These are phyloP conservation scores for Eupithecia vulgata DNA, from an alignment of 2,888 invertebrate genomes.

Conservation along the genomic window DNA sequence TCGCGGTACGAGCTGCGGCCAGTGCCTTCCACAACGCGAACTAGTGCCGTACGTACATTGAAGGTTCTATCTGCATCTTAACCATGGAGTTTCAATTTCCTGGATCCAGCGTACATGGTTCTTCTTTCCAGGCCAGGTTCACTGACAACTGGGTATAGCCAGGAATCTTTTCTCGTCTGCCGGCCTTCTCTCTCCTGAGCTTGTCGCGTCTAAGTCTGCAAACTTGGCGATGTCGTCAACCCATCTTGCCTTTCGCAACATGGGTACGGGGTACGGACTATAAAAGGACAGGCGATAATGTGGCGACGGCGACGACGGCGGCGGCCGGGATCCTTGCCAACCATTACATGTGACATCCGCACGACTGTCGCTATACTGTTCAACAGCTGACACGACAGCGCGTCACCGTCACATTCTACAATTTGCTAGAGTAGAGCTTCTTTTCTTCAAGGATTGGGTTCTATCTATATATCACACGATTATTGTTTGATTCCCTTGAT, in stretches of 20 bases:
- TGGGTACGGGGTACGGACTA: too few relatives aligned
- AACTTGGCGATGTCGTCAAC: neutral
- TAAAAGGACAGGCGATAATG: neutral
- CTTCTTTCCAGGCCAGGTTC: too few relatives aligned
- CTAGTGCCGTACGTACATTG: neutral
- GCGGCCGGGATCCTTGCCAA: neutral
- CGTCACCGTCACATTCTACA: neutral
- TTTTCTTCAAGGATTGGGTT: neutral
- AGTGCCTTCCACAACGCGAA: neutral
- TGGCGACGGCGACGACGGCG: neutral
- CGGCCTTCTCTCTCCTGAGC: neutral
- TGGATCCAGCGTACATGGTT: neutral
- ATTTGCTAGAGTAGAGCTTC: neutral
- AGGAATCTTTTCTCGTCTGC: neutral
- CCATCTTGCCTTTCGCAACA: too few relatives aligned
- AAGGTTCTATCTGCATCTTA: constrained; percentile 3
- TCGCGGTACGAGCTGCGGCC: neutral
- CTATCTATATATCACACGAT: too few relatives aligned
- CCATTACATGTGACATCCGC: neutral
- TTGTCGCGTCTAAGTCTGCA: neutral
- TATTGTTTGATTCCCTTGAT: too few relatives aligned
- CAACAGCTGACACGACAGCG: too few relatives aligned
- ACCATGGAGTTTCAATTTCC: neutral
- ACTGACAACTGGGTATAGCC: neutral
- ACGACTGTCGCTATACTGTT: neutral